Base-by-base conservation (phyloP, 2,113 vertebrate species). In the Axis porcinus region DNA sequence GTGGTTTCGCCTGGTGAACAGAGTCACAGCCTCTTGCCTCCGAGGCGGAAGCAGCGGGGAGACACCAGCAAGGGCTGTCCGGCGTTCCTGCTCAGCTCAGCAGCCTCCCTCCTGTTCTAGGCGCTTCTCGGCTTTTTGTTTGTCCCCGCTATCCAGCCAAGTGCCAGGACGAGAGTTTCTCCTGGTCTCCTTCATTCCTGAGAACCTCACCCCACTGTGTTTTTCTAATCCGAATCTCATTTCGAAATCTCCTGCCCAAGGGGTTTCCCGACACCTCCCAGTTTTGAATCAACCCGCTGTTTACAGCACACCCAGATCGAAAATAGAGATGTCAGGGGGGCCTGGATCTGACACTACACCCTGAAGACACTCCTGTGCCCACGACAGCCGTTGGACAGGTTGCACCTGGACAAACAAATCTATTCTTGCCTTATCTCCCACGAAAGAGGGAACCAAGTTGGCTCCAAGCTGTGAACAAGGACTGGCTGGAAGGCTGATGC, bases 201-300 rank as follows among this genome's bases (percentile, higher is more conserved):
- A 78, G 70, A 79, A 79, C 93, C 87, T 85, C 93, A 78, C 60
- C 81, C 89, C 47, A 36, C 52, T 92, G 1, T 78, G 83, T 95
- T 94, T 93, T 92, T 62, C 93, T 95, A 74, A 93, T 93, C 86
- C 19, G 40, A 89, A 98, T 98, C 95, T 98, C 83, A 52, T 97
- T 97, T 98, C 33, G 89, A 98, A 97, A 98, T 97, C 93, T 98
- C 91, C 93, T 97, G 95, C 97, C 98, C 89, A 86, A 96, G 95
- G 97, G 98, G 91, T 98, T 98, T 98, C 96, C 96, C 94, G 94
- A 74, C 84, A 25, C 95, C 91, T 95, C 96, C 91, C 40, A 89
- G 96, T 52, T 95, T 95, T 95, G 97, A 97, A 91, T 94, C 94
- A 93, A 84, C 88, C 82, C 57, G 94, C 70, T 96, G 95, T 95